Conservation (phyloP, 1,140 invertebrate species). For the Drosophila sproati region DNA sequence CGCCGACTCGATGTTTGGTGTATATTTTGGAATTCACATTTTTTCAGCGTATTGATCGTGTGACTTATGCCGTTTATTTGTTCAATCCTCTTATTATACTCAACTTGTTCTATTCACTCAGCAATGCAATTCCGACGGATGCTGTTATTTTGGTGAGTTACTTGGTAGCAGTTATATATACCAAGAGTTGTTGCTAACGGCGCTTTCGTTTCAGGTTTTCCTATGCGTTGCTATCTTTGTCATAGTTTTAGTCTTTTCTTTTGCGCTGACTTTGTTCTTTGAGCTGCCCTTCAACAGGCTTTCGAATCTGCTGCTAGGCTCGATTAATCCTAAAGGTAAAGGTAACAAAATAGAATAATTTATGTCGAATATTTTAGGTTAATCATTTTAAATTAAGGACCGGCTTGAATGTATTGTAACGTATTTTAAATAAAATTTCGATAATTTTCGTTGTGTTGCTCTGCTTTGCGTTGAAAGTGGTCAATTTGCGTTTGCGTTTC, state of each 20-base stretch:
- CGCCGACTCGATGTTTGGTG: constrained; percentile 24
- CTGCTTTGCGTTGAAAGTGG: constrained; percentile 2
- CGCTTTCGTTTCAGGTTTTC: constrained; percentile 21
- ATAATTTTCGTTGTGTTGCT: not conserved
- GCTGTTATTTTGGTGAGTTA: constrained; percentile 39
- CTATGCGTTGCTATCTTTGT: constrained; percentile 15
- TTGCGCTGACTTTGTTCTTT: constrained; percentile 46
- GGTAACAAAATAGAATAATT: not conserved
- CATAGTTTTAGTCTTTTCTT: constrained; percentile 18
- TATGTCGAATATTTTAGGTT: not conserved
- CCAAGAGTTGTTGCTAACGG: not conserved
- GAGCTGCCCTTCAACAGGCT: constrained; percentile 51
- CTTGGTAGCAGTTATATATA: not conserved
- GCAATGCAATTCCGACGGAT: constrained; percentile 23
- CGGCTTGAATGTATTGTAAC: not conserved
- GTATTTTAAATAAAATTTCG: not conserved
- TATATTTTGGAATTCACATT: constrained; percentile 20
- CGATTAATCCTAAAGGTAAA: not conserved
- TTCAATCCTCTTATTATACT: constrained; percentile 50
- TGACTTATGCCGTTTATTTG: constrained; percentile 57
- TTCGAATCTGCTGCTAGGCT: constrained; percentile 13
- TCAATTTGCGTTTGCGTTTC: not conserved
- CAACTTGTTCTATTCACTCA: constrained; percentile 34
- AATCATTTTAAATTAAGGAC: too few species aligned
- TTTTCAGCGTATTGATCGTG: constrained; percentile 33